Conservation (phyloP, 1,140 invertebrate species). For the Pseudomyrmex sp. region DNA sequence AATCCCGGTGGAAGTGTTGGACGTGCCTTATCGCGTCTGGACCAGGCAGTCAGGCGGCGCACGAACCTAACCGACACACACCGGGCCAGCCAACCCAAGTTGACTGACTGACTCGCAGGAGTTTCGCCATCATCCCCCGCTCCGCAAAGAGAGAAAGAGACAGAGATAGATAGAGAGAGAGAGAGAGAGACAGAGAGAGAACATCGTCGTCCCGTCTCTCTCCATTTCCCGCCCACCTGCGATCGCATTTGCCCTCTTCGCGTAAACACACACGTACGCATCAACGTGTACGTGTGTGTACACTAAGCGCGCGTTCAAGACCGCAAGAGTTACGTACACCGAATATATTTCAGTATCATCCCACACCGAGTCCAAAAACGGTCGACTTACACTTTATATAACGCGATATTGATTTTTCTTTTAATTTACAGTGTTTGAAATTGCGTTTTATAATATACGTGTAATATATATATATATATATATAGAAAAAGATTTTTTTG, state of each 20-base stretch:
- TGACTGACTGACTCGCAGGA: conserved; percentile 75
- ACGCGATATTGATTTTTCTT: no score
- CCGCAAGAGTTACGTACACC: not conserved
- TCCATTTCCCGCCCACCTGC: not conserved
- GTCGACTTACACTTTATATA: no score
- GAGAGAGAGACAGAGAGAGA: no score
- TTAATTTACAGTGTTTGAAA: no score
- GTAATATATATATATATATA: no score
- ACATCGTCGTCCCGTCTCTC: not conserved
- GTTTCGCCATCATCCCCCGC: conserved; percentile 66
- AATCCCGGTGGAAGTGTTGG: conserved; percentile 81
- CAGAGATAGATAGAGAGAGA: no score
- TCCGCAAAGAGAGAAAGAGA: conserved; percentile 16
- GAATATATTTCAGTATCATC: no score
- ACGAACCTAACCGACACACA: conserved; percentile 72
- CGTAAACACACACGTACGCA: not conserved
- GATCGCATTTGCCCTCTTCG: conserved; percentile 2
- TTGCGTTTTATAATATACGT: no score
- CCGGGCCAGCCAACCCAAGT: conserved; percentile 64
- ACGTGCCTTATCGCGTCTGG: conserved; percentile 83
- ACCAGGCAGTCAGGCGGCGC: conserved; percentile 79
- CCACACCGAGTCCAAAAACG: no score
- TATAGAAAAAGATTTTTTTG: no score
- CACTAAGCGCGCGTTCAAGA: not conserved
- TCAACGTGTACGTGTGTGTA: not conserved